phyloP scores from a whole-genome alignment of 2,797 vertebrate species.

The Mormyrops boulengeri region DNA sequence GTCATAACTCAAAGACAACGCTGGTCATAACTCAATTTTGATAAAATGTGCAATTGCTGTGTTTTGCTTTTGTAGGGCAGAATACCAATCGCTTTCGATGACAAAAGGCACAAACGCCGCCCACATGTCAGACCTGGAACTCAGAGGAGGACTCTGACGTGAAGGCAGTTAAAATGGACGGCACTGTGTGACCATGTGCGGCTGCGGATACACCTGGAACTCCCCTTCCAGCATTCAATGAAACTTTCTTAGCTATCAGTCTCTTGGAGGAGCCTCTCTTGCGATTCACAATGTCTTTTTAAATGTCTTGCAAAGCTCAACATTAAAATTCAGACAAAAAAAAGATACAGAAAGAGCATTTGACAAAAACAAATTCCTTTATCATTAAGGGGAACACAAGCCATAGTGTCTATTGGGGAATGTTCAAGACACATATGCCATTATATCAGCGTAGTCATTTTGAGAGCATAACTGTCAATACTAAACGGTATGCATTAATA shows the following conservation, averaged over 20 bases:
- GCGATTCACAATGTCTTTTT: not conserved
- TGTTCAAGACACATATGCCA: not conserved
- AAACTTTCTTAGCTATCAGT: not conserved
- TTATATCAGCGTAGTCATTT: not conserved
- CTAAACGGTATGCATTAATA: not conserved
- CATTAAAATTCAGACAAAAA: not conserved
- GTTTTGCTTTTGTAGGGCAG: not conserved
- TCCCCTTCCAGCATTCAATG: not conserved
- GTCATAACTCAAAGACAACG: not conserved
- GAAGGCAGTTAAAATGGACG: slow-evolving; percentile 40
- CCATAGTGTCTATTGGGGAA: not conserved
- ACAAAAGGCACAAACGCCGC: not conserved
- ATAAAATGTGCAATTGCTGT: not conserved
- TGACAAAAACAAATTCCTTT: not conserved
- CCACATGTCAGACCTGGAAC: not conserved
- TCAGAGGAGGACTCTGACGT: slow-evolving; percentile 18
- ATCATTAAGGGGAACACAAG: not conserved
- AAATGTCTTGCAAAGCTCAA: not conserved
- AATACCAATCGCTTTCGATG: not conserved
- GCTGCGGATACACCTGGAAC: not conserved
- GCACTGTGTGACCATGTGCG: slow-evolving; percentile 37
- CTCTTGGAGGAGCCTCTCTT: not conserved
- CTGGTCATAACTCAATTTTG: not conserved
- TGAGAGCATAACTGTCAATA: not conserved
- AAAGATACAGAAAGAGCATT: not conserved